Percentiles rank a stretch among this genome's conserved stretches.
Conservation (phyloP, 2,113 vertebrate genomes). For the Albula glossodonta region DNA sequence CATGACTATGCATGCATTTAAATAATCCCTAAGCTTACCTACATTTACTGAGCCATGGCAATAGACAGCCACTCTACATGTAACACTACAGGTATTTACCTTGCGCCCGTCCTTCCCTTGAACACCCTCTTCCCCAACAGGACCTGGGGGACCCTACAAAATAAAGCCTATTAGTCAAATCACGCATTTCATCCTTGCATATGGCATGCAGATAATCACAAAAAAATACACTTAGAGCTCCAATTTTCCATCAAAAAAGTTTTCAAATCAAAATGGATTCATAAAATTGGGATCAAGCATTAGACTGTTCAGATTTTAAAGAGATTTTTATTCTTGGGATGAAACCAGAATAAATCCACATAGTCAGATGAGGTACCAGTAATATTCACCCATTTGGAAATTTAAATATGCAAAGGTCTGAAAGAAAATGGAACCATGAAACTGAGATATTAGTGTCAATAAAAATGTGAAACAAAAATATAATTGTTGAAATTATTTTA, state of each 20-base stretch:
- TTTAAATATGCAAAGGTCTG: not conserved
- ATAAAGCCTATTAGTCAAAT: not conserved
- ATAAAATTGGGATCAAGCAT: not conserved
- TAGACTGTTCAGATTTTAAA: no score
- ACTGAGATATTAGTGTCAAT: slow-evolving; percentile 2
- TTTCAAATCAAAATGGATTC: not conserved
- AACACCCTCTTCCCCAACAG: slow-evolving; percentile 86
- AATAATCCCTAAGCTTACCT: not conserved
- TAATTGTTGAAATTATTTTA: slow-evolving; percentile 10
- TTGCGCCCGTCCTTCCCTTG: slow-evolving; percentile 93
- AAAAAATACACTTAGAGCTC: not conserved
- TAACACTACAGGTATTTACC: slow-evolving; percentile 66
- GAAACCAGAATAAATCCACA: not conserved
- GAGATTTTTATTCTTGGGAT: not conserved
- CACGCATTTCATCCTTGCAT: not conserved
- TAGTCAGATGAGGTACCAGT: not conserved
- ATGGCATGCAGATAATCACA: not conserved
- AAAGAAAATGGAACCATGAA: not conserved
- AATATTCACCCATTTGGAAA: not conserved
- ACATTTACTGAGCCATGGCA: not conserved
- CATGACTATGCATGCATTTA: not conserved
- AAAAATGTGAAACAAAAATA: slow-evolving; percentile 13
- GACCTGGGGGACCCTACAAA: slow-evolving; percentile 82
- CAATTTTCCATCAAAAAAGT: not conserved
- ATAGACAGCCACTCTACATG: not conserved